Percentiles rank a stretch among this genome's conserved stretches.
Evolutionary conservation across 2,113 vertebrate species (phyloP).

Genomic region (Psephotus haematonotus): DNA sequence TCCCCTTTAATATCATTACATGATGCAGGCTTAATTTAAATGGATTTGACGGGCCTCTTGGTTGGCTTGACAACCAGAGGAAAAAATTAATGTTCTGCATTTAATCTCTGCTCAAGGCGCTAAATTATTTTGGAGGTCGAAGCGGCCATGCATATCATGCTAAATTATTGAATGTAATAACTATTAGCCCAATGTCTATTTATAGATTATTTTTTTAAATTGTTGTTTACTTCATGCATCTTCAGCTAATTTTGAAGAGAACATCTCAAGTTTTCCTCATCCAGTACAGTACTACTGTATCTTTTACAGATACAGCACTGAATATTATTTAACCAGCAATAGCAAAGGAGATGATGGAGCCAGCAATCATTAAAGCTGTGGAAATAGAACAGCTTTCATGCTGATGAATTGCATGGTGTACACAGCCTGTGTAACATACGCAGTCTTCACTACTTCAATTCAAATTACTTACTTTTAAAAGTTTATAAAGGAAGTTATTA

Average conservation of each 20-base stretch:
- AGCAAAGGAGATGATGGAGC: not conserved
- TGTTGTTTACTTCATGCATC: constrained; percentile 69
- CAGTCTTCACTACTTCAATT: not conserved
- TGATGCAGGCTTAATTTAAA: constrained; percentile 81
- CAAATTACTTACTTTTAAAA: not conserved
- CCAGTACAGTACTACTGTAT: not conserved
- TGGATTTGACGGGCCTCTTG: constrained; percentile 76
- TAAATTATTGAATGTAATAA: constrained; percentile 79
- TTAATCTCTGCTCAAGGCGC: constrained; percentile 76
- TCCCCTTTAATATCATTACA: constrained; percentile 80
- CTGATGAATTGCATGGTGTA: not conserved
- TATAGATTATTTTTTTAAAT: constrained; percentile 42
- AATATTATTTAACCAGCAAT: not conserved
- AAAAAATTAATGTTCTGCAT: constrained; percentile 83
- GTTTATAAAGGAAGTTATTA: not conserved
- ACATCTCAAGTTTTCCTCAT: not conserved
- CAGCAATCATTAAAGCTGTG: not conserved
- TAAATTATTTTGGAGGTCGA: constrained; percentile 82
- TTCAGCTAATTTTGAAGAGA: constrained; percentile 66
- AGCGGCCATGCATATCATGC: constrained; percentile 73
- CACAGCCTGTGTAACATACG: not conserved
- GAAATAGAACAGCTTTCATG: not conserved
- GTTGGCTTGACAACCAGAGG: constrained; percentile 81
- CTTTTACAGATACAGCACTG: not conserved
- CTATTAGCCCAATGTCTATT: constrained; percentile 73